Percentiles rank a stretch among this genome's conserved stretches.
Conservation (phyloP, 2,113 vertebrate genomes). For the Phoxinus phoxinus region DNA sequence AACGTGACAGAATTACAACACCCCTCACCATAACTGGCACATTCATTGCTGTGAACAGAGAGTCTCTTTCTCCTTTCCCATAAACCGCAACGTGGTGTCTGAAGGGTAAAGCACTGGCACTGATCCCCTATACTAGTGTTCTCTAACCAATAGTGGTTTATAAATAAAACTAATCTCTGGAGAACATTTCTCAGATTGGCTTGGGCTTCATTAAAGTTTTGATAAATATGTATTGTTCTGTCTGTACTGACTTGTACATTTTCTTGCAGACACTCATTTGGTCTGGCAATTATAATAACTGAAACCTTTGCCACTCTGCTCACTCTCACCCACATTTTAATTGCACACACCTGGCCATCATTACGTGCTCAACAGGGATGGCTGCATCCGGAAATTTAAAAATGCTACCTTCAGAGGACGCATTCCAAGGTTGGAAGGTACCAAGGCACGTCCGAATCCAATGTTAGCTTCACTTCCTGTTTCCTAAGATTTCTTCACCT, state of each 20-base stretch:
- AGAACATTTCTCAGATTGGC: neutral
- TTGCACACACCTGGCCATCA: no score
- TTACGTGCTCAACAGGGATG: no score
- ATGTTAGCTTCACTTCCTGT: no score
- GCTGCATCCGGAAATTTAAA: no score
- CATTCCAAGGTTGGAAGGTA: no score
- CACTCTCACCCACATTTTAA: no score
- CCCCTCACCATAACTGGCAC: no score
- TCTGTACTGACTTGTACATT: neutral
- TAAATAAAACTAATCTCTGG: neutral
- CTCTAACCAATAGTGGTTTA: neutral
- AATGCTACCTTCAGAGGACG: no score
- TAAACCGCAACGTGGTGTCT: neutral
- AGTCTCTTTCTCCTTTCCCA: neutral
- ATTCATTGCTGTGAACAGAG: no score
- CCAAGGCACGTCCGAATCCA: no score
- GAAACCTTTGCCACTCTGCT: neutral
- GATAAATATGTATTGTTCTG: neutral
- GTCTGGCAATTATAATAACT: neutral
- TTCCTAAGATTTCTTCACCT: no score
- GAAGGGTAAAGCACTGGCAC: neutral
- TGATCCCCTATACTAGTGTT: neutral
- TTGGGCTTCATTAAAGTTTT: neutral
- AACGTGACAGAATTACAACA: no score
- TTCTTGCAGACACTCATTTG: neutral